Evolutionary conservation across 1,140 invertebrate species (phyloP).

Genomic region (Aphaenogaster rudis): DNA sequence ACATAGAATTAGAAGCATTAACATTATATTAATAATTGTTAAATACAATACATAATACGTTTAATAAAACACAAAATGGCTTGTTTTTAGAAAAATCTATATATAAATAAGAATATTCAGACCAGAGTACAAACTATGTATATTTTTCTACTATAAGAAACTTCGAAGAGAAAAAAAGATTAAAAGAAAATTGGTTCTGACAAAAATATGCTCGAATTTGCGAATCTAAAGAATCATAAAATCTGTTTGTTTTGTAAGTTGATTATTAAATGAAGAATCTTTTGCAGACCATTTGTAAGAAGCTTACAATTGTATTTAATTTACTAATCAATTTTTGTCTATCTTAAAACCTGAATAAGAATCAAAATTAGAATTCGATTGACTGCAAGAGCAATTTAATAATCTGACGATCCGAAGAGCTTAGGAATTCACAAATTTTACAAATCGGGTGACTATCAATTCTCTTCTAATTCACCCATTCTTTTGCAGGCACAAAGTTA

Average conservation of each 20-base stretch:
- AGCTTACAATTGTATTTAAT: neutral
- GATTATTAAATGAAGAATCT: neutral
- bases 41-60: neutral
- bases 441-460: neutral
- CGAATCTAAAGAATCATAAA: neutral
- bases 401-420: neutral
- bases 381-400: neutral
- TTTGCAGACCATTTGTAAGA: neutral
- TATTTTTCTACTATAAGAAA: neutral
- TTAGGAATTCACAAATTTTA: neutral
- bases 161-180: neutral
- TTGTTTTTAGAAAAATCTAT: neutral
- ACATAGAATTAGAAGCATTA: neutral
- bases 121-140: neutral
- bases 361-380: neutral
- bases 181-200: neutral
- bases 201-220: neutral
- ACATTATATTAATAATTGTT: slow-evolving; percentile 1
- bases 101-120: neutral
- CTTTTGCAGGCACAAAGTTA: neutral
- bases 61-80: neutral
- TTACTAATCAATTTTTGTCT: neutral
- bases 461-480: neutral
- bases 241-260: neutral
- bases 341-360: neutral